Conservation (phyloP, 2,113 vertebrate species). For the Urocolius indicus region DNA sequence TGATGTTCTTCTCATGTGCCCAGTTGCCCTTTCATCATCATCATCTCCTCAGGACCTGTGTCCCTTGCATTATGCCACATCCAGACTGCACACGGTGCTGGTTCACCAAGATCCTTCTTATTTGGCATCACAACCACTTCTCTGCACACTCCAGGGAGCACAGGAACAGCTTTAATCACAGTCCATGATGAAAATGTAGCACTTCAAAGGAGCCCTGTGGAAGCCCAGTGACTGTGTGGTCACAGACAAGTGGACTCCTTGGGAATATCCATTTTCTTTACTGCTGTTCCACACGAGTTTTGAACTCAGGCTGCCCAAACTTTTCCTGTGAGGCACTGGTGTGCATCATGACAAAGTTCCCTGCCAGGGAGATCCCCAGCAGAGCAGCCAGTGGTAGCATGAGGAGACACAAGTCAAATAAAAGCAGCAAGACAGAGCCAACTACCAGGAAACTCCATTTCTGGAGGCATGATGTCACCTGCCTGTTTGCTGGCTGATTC, state of each 20-base stretch:
- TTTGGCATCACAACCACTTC: background rate
- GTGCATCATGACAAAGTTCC: background rate
- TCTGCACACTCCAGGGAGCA: background rate
- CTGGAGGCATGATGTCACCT: background rate
- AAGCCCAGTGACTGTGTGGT: background rate
- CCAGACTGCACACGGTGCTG: background rate
- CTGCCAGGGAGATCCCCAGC: rapidly evolving
- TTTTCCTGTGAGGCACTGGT: background rate
- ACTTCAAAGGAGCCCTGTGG: background rate
- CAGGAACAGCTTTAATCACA: background rate
- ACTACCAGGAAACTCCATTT: background rate
- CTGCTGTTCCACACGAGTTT: rapidly evolving
- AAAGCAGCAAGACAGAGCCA: background rate
- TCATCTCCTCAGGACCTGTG: background rate
- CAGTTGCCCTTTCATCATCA: background rate
- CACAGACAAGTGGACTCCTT: background rate
- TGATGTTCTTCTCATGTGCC: background rate
- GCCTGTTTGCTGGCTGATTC: background rate
- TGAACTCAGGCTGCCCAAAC: background rate
- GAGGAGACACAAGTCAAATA: rapidly evolving
- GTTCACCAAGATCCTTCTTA: background rate
- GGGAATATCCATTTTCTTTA: background rate
- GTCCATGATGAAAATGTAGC: background rate
- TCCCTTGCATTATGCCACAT: background rate
- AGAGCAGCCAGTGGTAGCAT: rapidly evolving